phyloP scores from a whole-genome alignment of 2,888 invertebrate genomes.

The Blastobasis lacticolella region DNA sequence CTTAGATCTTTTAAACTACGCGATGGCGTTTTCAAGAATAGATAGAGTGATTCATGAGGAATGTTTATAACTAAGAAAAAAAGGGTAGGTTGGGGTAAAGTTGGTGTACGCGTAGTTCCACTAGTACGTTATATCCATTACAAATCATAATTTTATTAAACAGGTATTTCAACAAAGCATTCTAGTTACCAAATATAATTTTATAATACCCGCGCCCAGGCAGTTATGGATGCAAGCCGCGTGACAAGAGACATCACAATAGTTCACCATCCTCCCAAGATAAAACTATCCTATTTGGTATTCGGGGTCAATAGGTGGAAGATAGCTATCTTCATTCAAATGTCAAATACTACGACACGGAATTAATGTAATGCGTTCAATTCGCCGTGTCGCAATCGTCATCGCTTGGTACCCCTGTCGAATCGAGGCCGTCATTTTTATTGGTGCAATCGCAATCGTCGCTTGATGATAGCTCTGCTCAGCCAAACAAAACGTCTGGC shows the following conservation, averaged over 20 bases:
- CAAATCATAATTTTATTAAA: too few species aligned
- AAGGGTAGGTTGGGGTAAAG: too few species aligned
- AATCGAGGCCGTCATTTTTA: conserved; percentile 42
- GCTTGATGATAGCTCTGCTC: conserved; percentile 27
- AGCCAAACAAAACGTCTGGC: conserved; percentile 27
- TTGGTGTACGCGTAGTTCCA: too few species aligned
- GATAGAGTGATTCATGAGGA: too few species aligned
- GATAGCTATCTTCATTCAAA: conserved; percentile 43
- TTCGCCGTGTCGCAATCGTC: conserved; percentile 32
- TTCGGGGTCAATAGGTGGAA: conserved; percentile 37
- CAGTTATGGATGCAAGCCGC: background rate
- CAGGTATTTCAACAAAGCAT: too few species aligned
- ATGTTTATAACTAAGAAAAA: too few species aligned
- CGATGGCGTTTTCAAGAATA: too few species aligned
- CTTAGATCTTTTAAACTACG: too few species aligned
- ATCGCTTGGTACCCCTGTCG: conserved; percentile 15
- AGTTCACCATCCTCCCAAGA: conserved; percentile 4
- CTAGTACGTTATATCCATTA: too few species aligned
- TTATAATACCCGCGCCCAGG: too few species aligned
- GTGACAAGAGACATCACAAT: conserved; percentile 1
- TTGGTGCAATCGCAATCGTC: conserved; percentile 33
- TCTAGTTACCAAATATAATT: too few species aligned
- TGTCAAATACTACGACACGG: conserved; percentile 36
- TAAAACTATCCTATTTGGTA: conserved; percentile 7
- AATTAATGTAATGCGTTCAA: conserved; percentile 36